phyloP scores from a whole-genome alignment of 2,797 vertebrate species.

The Acanthurus lineatus region DNA sequence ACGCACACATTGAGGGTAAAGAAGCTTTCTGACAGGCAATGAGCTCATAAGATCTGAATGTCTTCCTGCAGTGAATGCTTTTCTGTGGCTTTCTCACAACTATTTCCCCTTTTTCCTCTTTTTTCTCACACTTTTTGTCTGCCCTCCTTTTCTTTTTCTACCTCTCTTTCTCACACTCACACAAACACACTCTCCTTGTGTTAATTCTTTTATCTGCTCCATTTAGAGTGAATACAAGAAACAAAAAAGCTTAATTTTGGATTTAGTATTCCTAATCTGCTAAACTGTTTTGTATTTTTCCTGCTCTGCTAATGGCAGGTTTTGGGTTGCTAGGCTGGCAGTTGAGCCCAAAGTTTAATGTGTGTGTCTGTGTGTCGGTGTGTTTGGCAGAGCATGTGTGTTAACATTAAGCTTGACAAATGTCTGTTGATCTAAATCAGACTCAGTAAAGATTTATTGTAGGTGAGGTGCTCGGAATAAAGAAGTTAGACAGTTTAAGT shows the following conservation, averaged over 20 bases:
- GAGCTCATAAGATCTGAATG: slow-evolving; percentile 84
- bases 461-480: slow-evolving; percentile 34
- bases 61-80: slow-evolving; percentile 74
- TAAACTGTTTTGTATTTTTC: slow-evolving; percentile 49
- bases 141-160: background rate
- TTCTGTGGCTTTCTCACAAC: slow-evolving; percentile 71
- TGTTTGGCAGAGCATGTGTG: slow-evolving; percentile 48
- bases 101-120: slow-evolving; percentile 35
- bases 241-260: slow-evolving; percentile 52
- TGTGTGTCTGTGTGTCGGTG: slow-evolving; percentile 44
- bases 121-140: slow-evolving; percentile 56
- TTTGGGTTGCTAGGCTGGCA: slow-evolving; percentile 66
- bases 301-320: slow-evolving; percentile 31
- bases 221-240: slow-evolving; percentile 32
- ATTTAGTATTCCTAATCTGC: slow-evolving; percentile 58
- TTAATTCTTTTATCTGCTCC: slow-evolving; percentile 43
- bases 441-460: slow-evolving; percentile 66
- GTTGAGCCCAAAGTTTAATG: slow-evolving; percentile 59
- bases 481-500: slow-evolving; percentile 51
- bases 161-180: background rate
- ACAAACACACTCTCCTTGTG: background rate
- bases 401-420: slow-evolving; percentile 72
- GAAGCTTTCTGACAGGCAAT: slow-evolving; percentile 76
- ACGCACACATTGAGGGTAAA: slow-evolving; percentile 44
- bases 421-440: slow-evolving; percentile 66